phyloP scores from a whole-genome alignment of 2,888 invertebrate genomes.

The Mantis religiosa region DNA sequence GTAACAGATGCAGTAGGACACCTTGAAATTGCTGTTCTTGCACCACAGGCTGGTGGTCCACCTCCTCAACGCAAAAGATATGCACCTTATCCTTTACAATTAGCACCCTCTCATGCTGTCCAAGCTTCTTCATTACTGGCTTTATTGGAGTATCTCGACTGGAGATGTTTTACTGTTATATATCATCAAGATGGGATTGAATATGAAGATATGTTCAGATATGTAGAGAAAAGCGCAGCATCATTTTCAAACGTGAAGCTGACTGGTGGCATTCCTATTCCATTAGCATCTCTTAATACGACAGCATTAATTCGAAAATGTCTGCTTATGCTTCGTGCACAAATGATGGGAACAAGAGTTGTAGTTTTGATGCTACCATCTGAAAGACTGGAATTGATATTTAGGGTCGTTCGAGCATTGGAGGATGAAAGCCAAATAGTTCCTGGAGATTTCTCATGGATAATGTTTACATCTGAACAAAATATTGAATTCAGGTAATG shows the following conservation, averaged over 20 bases:
- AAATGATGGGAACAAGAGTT: constrained; percentile 16
- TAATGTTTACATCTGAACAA: constrained; percentile 26
- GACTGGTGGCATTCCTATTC: neutral
- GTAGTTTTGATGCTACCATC: constrained; percentile 29
- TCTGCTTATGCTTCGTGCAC: constrained; percentile 7
- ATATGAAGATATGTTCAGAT: constrained; percentile 29
- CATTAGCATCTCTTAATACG: constrained; percentile 11
- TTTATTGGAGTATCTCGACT: constrained; percentile 18
- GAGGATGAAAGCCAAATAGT: constrained; percentile 26
- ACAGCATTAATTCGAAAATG: neutral
- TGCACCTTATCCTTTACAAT: constrained; percentile 32
- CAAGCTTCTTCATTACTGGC: constrained; percentile 22
- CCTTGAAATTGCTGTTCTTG: constrained; percentile 29
- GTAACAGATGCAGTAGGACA: constrained; percentile 29
- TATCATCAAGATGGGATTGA: constrained; percentile 31
- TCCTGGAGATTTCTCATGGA: constrained; percentile 28
- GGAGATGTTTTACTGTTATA: constrained; percentile 27
- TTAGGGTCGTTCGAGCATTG: constrained; percentile 24
- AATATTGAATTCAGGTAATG: constrained; percentile 28
- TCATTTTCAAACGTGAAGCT: neutral
- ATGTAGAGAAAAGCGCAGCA: constrained; percentile 19
- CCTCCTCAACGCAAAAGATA: constrained; percentile 27
- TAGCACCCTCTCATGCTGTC: constrained; percentile 26
- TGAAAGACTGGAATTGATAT: constrained; percentile 23
- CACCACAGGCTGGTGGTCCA: constrained; percentile 29